Percentiles rank a stretch among this genome's conserved stretches.
Evolutionary conservation across 2,797 vertebrate genomes (phyloP).

Genomic region (Schizothorax lantsangensis): DNA sequence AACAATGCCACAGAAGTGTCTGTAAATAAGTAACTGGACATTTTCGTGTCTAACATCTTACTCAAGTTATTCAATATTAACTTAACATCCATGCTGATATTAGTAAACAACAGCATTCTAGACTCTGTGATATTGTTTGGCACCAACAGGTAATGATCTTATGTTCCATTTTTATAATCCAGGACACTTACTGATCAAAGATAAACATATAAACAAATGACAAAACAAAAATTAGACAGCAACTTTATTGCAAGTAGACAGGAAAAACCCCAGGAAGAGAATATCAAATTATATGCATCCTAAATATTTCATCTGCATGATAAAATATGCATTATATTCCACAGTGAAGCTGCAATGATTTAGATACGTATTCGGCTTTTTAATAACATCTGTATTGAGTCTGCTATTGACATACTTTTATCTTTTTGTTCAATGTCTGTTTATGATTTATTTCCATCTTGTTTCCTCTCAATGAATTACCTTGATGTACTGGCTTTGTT

Average conservation of each 20-base stretch:
- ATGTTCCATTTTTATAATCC: conserved; percentile 66
- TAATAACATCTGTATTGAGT: conserved; percentile 6
- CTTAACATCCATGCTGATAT: neutral
- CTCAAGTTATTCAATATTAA: neutral
- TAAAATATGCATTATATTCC: conserved; percentile 80
- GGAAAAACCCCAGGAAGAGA: conserved; percentile 65
- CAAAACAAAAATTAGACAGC: conserved; percentile 50
- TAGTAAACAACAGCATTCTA: neutral
- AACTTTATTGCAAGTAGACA: conserved; percentile 57
- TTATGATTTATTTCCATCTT: neutral
- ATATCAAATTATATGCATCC: conserved; percentile 77
- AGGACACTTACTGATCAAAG: conserved; percentile 69
- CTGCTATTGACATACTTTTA: neutral
- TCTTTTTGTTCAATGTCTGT: neutral
- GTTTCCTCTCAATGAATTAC: neutral
- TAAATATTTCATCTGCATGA: conserved; percentile 79
- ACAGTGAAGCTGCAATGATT: conserved; percentile 78
- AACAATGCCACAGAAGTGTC: too few species aligned
- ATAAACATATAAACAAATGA: conserved; percentile 63
- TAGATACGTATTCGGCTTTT: conserved; percentile 68
- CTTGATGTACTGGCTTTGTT: neutral
- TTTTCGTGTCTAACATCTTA: neutral
- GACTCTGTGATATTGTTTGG: conserved; percentile 13
- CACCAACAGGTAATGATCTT: conserved; percentile 70
- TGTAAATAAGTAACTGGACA: neutral